A percentile compares a stretch with the other conserved stretches of the same genome.
phyloP scores from a whole-genome alignment of 2,113 vertebrate species.

The Drymodes brunneopygia region DNA sequence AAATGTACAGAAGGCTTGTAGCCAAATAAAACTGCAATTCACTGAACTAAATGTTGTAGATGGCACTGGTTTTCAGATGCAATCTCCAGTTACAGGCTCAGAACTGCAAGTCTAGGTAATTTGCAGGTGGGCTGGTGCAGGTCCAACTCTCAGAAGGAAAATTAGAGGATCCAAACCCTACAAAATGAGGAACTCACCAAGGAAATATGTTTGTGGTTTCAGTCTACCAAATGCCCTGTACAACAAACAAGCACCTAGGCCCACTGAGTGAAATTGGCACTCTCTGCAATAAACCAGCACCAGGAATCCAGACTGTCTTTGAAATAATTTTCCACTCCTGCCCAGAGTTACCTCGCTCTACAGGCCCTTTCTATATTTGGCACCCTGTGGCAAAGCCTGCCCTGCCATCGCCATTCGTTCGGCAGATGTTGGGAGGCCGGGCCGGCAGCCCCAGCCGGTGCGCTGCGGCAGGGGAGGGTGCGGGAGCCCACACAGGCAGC shows the following conservation, averaged over 20 bases:
- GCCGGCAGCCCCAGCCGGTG: background rate
- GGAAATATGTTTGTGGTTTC: background rate
- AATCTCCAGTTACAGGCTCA: background rate
- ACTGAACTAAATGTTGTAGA: background rate
- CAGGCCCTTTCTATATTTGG: background rate
- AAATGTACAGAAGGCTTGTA: background rate
- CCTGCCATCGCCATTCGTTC: rapidly evolving
- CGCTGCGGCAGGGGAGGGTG: background rate
- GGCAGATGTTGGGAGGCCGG: background rate
- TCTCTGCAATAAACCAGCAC: background rate
- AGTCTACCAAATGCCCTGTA: background rate
- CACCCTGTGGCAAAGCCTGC: background rate
- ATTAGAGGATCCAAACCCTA: background rate
- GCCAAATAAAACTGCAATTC: background rate
- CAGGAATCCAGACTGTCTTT: background rate
- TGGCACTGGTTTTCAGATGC: background rate
- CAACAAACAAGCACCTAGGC: background rate
- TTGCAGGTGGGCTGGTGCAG: background rate
- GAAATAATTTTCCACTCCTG: background rate
- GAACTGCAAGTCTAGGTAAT: background rate
- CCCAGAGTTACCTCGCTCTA: background rate
- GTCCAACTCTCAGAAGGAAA: background rate
- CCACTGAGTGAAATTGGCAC: background rate
- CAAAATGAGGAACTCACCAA: background rate
- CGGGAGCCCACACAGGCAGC: background rate